Evolutionary conservation across 2,797 vertebrate genomes (phyloP).

Genomic region (Thamnophis elegans): DNA sequence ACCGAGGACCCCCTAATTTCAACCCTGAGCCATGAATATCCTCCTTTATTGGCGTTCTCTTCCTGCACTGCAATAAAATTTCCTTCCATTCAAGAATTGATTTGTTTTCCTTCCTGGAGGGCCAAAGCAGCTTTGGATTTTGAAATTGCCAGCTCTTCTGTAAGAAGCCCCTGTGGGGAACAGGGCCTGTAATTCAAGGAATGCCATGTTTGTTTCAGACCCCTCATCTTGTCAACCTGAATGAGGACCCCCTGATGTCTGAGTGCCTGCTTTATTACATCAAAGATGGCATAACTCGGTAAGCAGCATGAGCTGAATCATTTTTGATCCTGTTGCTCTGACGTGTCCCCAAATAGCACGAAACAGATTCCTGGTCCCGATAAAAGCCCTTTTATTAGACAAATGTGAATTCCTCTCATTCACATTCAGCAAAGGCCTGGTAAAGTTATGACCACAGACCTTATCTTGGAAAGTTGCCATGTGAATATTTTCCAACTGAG

Average conservation of each 20-base stretch:
- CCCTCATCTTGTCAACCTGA: conserved; percentile 97
- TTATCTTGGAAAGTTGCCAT: too few relatives aligned
- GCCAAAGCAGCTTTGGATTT: rapidly evolving
- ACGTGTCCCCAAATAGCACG: too few relatives aligned
- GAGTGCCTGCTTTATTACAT: conserved; percentile 99
- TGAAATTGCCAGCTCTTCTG: background rate
- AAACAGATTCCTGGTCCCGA: too few relatives aligned
- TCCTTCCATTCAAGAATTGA: conserved; percentile 20
- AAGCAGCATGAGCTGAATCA: conserved; percentile 8
- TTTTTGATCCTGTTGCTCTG: background rate
- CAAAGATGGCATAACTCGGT: conserved; percentile 99
- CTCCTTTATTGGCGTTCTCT: background rate
- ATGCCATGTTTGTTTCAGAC: conserved; percentile 77
- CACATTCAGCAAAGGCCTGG: too few relatives aligned
- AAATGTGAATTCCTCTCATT: too few relatives aligned
- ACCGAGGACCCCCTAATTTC: background rate
- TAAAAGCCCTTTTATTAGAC: too few relatives aligned
- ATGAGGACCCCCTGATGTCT: conserved; percentile 99
- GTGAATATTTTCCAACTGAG: too few relatives aligned
- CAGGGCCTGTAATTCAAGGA: conserved; percentile 15
- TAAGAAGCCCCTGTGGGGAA: background rate
- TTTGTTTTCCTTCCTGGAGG: background rate
- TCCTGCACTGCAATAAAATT: background rate
- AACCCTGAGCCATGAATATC: background rate
- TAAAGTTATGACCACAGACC: too few relatives aligned